Conservation (phyloP, 2,888 invertebrate genomes). For the Penaeus monodon region DNA sequence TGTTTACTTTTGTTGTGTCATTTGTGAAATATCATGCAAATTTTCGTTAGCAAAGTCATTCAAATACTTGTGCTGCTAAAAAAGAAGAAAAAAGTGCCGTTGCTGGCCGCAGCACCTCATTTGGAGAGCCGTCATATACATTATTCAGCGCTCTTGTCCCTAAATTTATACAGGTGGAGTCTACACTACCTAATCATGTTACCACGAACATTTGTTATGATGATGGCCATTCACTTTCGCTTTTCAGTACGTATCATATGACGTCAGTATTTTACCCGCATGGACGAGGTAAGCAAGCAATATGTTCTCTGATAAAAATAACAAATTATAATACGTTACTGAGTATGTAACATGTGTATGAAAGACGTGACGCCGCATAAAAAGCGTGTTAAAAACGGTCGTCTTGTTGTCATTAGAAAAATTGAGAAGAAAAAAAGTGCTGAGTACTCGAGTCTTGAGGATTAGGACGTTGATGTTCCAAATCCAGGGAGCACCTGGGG, state of each 20-base stretch:
- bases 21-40: too few relatives aligned
- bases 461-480: not conserved
- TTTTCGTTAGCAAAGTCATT: too few relatives aligned
- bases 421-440: not conserved
- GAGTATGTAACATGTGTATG: too few relatives aligned
- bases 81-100: not conserved
- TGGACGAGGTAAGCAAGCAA: constrained; percentile 30
- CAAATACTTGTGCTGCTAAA: too few relatives aligned
- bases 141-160: constrained; percentile 41
- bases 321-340: too few relatives aligned
- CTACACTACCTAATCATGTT: constrained; percentile 54
- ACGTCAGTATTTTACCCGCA: constrained; percentile 27
- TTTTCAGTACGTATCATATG: constrained; percentile 34
- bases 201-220: constrained; percentile 38
- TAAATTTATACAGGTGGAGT: constrained; percentile 50
- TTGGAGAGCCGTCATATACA: constrained; percentile 46
- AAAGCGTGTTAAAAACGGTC: too few relatives aligned
- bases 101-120: constrained; percentile 36
- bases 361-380: too few relatives aligned
- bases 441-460: not conserved
- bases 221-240: constrained; percentile 47
- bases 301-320: not conserved
- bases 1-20: too few relatives aligned
- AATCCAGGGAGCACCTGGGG: too few relatives aligned
- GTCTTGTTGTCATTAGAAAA: too few relatives aligned